phyloP scores from a whole-genome alignment of 2,113 vertebrate genomes.

The Fulica atra region DNA sequence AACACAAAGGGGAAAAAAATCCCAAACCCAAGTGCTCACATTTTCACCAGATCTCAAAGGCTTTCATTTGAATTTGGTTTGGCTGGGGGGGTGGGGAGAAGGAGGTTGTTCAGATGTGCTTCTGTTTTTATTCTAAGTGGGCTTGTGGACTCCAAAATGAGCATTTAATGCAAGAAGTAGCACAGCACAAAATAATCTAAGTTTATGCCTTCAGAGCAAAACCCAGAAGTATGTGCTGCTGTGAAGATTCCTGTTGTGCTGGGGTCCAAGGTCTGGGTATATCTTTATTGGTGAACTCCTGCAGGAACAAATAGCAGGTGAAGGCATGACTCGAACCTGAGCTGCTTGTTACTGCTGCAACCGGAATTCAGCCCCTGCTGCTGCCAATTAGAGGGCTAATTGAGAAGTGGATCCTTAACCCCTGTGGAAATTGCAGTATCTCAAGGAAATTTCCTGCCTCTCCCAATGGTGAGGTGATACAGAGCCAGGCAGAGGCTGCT shows the following conservation, averaged over 20 bases:
- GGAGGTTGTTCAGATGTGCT: neutral
- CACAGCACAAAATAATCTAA: neutral
- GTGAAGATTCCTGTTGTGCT: neutral
- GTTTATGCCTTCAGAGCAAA: neutral
- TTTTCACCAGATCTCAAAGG: neutral
- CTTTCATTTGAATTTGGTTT: neutral
- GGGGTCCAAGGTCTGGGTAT: neutral
- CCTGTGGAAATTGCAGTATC: neutral
- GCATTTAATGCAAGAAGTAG: neutral
- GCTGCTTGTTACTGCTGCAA: neutral
- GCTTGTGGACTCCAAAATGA: neutral
- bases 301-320: neutral
- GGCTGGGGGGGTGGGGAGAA: too few relatives aligned
- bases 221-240: neutral
- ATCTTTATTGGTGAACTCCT: neutral
- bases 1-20: neutral
- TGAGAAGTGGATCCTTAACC: constrained; percentile 6
- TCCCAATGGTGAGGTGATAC: neutral
- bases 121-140: neutral
- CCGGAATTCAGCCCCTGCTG: constrained; percentile 1
- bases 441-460: neutral
- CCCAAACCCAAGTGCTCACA: neutral
- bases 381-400: constrained; percentile 52
- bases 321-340: neutral
- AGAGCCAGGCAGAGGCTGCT: neutral